phyloP scores from a whole-genome alignment of 2,888 invertebrate species.

The Ormyrus rosae region DNA sequence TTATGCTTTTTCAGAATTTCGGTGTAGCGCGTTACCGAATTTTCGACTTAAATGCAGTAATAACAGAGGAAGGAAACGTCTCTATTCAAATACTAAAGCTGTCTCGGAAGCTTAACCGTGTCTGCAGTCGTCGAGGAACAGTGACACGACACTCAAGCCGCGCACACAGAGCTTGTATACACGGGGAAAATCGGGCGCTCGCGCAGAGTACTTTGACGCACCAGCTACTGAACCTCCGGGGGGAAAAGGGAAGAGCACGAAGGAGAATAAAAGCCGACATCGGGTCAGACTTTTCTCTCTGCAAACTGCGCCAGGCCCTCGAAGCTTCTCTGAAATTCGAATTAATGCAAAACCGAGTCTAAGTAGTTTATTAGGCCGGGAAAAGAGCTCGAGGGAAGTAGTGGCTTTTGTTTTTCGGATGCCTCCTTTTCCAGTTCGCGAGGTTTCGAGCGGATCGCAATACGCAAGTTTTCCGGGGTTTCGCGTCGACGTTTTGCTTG shows the following conservation, averaged over 20 bases:
- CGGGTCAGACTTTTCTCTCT: neutral
- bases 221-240: neutral
- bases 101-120: neutral
- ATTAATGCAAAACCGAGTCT: slow-evolving; percentile 13
- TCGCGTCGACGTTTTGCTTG: neutral
- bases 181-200: slow-evolving; percentile 4
- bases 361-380: slow-evolving; percentile 9
- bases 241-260: neutral
- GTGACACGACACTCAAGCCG: slow-evolving; percentile 3
- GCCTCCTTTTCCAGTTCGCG: slow-evolving; percentile 11
- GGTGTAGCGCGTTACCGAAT: no score
- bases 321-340: neutral
- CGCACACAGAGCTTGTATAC: neutral
- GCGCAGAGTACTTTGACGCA: slow-evolving; percentile 12
- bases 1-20: no score
- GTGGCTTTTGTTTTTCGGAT: slow-evolving; percentile 1
- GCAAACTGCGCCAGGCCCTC: neutral
- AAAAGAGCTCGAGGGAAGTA: neutral
- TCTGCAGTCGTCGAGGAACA: neutral
- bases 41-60: no score
- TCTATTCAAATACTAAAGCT: slow-evolving; percentile 17
- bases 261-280: neutral
- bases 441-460: slow-evolving; percentile 1
- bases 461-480: neutral
- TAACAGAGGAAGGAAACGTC: neutral